Base-by-base conservation (phyloP, 2,797 vertebrate genomes). In the Sphaeramia orbicularis region DNA sequence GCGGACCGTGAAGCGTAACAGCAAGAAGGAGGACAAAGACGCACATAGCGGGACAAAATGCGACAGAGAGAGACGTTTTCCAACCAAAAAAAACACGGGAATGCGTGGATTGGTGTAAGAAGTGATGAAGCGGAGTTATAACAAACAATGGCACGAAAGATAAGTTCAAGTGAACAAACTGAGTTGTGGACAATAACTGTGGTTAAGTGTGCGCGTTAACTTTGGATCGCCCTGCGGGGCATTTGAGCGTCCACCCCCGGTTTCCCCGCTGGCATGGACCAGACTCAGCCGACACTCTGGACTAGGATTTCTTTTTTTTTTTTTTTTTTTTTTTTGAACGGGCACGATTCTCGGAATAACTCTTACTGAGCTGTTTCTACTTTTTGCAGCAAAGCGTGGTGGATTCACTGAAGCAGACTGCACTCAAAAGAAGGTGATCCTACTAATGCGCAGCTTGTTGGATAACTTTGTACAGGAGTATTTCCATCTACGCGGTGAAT, bases 1-100 rank as follows among this genome's bases (percentile, higher is more conserved):
- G 86, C 80, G 86, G 90, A 93, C 84, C 92, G 91, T 93, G 92
- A 93, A 92, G 88, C 89, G 86, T 84, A 90, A 89, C 90, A 90
- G 86, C 86, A 67, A 85, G 79, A 71, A 77, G 81, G 63, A 68
- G 72, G 89, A 90, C 88, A 93, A 92, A 93, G 92, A 91, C 91
- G 78, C 87, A 45, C 78, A 64, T 75, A 89, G 83, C 80, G 79
- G 88, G 76, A 75, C 83, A 56, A 73, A 80, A 56, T 37, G 74
- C 65, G 65, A 67, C 72, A 58, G 84, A 71, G 14, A 75, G 58
- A 69, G 77, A 74, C 48, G 53, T 41, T 48, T 7, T 52, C 47
- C 41, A 40, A 59, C 58, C 19, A 42, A 52, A 50, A 5, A 55
- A 40, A 67, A 70, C 65, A 56, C 1, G 14, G 55, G 57, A 65